Conservation (phyloP, 2,888 invertebrate genomes). For the Petrolisthes cinctipes region DNA sequence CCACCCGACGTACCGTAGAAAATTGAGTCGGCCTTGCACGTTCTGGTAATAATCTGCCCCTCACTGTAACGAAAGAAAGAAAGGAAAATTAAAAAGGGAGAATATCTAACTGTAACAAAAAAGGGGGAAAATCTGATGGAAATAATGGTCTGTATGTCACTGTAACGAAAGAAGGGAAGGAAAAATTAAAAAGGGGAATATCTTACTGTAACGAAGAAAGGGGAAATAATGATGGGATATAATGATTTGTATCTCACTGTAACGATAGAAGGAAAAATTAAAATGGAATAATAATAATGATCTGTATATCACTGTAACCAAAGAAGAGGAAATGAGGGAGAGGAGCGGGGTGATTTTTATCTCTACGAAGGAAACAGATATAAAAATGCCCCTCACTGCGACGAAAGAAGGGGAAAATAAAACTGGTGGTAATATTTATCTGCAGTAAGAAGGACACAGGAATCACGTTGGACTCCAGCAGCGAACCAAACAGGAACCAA, state of each 20-base stretch:
- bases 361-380: too few species aligned
- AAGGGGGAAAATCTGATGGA: background rate
- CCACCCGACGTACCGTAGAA: too few species aligned
- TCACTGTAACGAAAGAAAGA: background rate
- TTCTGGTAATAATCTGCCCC: background rate
- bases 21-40: too few species aligned
- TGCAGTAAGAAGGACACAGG: too few species aligned
- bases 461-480: too few species aligned
- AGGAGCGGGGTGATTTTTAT: background rate
- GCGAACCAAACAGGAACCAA: too few species aligned
- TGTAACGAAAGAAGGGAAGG: background rate
- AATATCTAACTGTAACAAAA: background rate
- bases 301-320: background rate
- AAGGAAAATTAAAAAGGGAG: background rate
- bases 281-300: background rate
- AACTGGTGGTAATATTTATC: too few species aligned
- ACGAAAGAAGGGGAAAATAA: too few species aligned
- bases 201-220: background rate
- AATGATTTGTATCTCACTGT: background rate
- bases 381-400: too few species aligned
- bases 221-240: background rate
- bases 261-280: background rate
- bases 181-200: background rate
- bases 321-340: background rate
- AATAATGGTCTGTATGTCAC: background rate